Evolutionary conservation across 1,140 invertebrate genomes (phyloP).

Genomic region (Zeugodacus cucurbitae): DNA sequence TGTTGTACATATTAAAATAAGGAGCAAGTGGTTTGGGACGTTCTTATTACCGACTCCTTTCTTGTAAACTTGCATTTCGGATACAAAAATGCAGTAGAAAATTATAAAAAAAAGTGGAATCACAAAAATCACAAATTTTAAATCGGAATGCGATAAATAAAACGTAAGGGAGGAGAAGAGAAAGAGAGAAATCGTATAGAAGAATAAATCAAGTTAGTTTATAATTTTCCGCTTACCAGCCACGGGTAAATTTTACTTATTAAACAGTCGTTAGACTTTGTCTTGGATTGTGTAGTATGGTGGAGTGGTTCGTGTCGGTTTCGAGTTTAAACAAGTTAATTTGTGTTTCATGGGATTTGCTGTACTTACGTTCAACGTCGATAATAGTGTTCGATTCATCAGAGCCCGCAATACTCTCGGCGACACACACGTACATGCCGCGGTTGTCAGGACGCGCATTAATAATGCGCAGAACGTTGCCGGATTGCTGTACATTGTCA

Average conservation of each 20-base stretch:
- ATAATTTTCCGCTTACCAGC: background rate
- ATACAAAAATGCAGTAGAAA: background rate
- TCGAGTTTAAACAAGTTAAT: background rate
- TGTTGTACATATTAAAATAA: slow-evolving; percentile 64
- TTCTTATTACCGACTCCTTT: slow-evolving; percentile 66
- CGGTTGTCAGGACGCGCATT: slow-evolving; percentile 79
- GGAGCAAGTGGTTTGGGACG: slow-evolving; percentile 61
- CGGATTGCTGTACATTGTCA: slow-evolving; percentile 72
- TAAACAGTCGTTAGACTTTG: background rate
- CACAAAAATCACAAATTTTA: slow-evolving; percentile 15
- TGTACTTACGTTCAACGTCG: slow-evolving; percentile 86
- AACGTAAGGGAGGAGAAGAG: slow-evolving; percentile 41
- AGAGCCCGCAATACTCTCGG: slow-evolving; percentile 69
- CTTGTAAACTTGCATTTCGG: slow-evolving; percentile 56
- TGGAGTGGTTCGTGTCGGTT: background rate
- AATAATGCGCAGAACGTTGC: slow-evolving; percentile 77
- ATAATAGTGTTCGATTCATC: slow-evolving; percentile 78
- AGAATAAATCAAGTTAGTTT: background rate
- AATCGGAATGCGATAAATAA: background rate
- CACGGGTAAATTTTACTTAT: background rate
- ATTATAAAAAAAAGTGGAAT: background rate
- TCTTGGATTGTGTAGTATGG: background rate
- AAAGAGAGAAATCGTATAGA: slow-evolving; percentile 19
- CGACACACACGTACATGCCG: slow-evolving; percentile 83
- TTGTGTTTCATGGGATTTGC: background rate